Evolutionary conservation across 2,113 vertebrate species (phyloP).

Genomic region (Dicerorhinus sumatrensis): DNA sequence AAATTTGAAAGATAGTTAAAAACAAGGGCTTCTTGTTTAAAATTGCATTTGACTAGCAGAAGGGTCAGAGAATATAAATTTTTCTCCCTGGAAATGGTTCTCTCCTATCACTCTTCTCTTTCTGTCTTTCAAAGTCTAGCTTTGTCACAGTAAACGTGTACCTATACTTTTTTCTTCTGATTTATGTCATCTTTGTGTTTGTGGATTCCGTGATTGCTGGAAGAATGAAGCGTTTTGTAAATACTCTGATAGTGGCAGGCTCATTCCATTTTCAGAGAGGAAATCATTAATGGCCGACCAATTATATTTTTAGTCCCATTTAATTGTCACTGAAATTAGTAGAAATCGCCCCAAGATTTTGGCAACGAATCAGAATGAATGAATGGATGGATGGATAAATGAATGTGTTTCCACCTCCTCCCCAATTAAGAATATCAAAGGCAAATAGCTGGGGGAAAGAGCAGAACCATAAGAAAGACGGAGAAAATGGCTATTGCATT

Average conservation of each 20-base stretch:
- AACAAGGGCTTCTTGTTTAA: neutral
- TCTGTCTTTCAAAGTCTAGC: neutral
- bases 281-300: neutral
- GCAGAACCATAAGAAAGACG: neutral
- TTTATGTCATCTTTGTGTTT: neutral
- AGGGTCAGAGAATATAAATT: neutral
- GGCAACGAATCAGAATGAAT: neutral
- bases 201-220: neutral
- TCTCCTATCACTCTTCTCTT: neutral
- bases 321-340: neutral
- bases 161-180: neutral
- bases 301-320: neutral
- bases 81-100: neutral
- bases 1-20: slow-evolving; percentile 41
- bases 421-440: neutral
- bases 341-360: neutral
- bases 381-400: neutral
- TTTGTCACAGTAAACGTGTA: neutral
- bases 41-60: neutral
- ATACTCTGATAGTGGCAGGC: neutral
- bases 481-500: neutral
- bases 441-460: neutral
- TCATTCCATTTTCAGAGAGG: neutral
- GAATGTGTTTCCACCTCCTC: neutral
- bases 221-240: neutral